phyloP scores from a whole-genome alignment of 2,797 vertebrate genomes.

The Crossoptilon crossoptilon region DNA sequence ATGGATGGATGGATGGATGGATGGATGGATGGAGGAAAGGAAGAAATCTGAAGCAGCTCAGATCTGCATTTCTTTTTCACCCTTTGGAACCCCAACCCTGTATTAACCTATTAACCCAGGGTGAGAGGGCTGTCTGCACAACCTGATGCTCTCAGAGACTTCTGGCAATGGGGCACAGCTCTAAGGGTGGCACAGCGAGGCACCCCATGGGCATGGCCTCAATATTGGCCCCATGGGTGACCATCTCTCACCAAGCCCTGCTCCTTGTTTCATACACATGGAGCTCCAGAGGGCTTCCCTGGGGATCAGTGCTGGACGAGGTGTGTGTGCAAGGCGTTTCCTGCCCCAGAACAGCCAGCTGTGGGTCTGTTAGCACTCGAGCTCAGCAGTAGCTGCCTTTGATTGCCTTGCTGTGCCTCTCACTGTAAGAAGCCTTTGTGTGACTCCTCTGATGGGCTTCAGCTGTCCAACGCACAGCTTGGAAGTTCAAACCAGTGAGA shows the following conservation, averaged over 20 bases:
- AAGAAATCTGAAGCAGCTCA: neutral
- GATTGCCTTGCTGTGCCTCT: neutral
- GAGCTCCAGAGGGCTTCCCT: neutral
- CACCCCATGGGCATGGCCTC: neutral
- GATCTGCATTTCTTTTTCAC: neutral
- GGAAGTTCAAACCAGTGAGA: constrained; percentile 23
- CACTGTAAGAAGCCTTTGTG: constrained; percentile 32
- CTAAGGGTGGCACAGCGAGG: neutral
- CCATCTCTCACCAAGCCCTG: neutral
- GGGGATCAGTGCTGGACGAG: neutral
- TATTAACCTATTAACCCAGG: neutral
- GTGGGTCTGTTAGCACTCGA: neutral
- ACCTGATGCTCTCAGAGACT: neutral
- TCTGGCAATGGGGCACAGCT: neutral
- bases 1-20: too few relatives aligned
- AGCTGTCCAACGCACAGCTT: constrained; percentile 53
- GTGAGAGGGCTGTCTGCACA: neutral
- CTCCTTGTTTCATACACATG: neutral
- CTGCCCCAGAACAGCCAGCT: neutral
- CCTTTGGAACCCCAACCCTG: neutral
- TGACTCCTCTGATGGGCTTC: constrained; percentile 31
- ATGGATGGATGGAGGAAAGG: too few relatives aligned
- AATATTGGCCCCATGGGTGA: neutral
- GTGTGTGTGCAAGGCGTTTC: neutral
- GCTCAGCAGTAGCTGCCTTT: neutral